Conservation (phyloP, 2,113 vertebrate species). For the Lichenostomus cassidix region DNA sequence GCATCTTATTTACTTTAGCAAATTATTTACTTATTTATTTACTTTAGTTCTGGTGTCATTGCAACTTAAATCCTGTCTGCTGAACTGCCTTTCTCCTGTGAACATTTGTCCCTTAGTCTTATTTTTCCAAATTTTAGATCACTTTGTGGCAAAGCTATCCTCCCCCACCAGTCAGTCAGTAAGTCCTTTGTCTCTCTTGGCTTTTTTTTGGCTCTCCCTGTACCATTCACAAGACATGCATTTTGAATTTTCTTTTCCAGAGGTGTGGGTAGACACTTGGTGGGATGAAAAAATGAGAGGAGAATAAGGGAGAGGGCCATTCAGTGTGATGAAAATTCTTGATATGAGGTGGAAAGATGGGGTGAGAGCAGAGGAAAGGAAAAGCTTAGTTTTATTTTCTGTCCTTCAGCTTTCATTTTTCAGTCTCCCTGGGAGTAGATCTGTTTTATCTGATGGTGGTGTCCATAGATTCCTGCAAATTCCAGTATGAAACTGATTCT, state of each 20-base stretch:
- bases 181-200: not conserved
- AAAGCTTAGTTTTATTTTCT: not conserved
- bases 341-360: not conserved
- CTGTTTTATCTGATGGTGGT: not conserved
- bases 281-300: not conserved
- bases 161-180: not conserved
- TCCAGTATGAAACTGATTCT: not conserved
- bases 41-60: not conserved
- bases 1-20: not conserved
- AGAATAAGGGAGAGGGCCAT: not conserved
- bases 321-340: not conserved
- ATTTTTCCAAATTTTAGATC: not conserved
- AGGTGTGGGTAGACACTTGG: not conserved
- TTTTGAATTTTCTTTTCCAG: not conserved
- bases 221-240: not conserved
- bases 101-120: not conserved
- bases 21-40: not conserved
- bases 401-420: not conserved
- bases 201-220: not conserved
- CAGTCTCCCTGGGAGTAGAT: not conserved
- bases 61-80: not conserved
- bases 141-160: not conserved
- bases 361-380: not conserved
- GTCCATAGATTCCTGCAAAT: not conserved
- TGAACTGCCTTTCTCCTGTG: not conserved